Percentiles rank a stretch among this genome's conserved stretches.
Conservation (phyloP, 2,888 invertebrate species). For the Exephanes ischioxanthus region DNA sequence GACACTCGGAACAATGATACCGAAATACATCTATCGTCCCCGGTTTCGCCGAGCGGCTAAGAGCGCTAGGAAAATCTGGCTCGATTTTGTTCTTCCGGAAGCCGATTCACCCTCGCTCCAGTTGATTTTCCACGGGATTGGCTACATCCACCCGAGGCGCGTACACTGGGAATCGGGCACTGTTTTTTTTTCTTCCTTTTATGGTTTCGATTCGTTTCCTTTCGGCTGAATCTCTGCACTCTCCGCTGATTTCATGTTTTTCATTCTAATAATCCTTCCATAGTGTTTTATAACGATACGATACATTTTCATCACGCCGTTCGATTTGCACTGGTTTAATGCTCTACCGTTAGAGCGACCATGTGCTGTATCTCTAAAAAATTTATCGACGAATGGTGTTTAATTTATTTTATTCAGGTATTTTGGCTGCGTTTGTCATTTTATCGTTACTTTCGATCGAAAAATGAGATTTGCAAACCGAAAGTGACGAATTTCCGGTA, state of each 20-base stretch:
- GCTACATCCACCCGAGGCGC: constrained; percentile 39
- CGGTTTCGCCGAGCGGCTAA: constrained; percentile 23
- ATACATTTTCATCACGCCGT: background rate
- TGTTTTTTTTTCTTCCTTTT: constrained; percentile 41
- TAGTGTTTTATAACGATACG: background rate
- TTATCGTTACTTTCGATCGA: too few species aligned
- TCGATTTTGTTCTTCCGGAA: constrained; percentile 39
- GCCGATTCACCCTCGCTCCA: constrained; percentile 60
- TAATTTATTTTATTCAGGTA: background rate
- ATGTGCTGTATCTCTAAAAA: background rate
- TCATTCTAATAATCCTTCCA: background rate
- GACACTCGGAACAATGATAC: constrained; percentile 19
- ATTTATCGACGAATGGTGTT: background rate
- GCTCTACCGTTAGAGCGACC: background rate
- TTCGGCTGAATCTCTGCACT: background rate
- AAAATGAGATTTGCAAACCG: too few species aligned
- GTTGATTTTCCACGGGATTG: constrained; percentile 67
- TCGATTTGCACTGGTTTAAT: background rate
- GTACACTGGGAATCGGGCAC: constrained; percentile 16
- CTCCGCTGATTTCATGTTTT: background rate
- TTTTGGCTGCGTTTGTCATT: too few species aligned
- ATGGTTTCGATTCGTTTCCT: constrained; percentile 12
- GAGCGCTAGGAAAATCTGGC: constrained; percentile 34
- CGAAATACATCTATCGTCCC: constrained; percentile 14
- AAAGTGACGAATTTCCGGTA: too few species aligned